These are phyloP conservation scores for Aphelenchoides bicaudatus DNA, from an alignment of 2,888 invertebrate genomes.

Conservation along the genomic window DNA sequence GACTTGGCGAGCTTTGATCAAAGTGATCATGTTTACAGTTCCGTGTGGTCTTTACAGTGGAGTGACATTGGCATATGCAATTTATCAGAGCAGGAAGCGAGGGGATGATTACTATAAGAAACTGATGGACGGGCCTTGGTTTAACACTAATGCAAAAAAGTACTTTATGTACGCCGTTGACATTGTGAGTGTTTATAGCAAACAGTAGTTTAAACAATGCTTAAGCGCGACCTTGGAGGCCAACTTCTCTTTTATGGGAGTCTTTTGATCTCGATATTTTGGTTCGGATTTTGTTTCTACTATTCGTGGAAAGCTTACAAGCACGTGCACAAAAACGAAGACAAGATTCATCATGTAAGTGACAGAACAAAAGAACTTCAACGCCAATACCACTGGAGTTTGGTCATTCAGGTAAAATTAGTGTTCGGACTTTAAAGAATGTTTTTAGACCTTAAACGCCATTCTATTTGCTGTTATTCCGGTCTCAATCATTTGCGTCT, in stretches of 20 bases:
- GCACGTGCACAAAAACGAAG: not conserved
- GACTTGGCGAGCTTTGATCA: not conserved
- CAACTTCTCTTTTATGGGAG: conserved; percentile 2
- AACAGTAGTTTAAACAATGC: conserved; percentile 3
- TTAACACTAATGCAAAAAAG: not conserved
- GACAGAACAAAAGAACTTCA: not conserved
- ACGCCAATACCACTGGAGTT: not conserved
- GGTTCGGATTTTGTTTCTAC: not conserved
- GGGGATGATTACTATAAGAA: conserved; percentile 2
- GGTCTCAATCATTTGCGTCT: not conserved
- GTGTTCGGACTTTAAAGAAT: not conserved
- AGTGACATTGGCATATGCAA: not conserved
- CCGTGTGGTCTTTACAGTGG: conserved; percentile 3
- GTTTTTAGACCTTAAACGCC: not conserved
- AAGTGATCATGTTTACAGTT: not conserved
- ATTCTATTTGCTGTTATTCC: not conserved
- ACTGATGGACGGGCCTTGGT: not conserved
- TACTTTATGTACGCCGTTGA: conserved; percentile 11
- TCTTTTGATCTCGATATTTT: not conserved
- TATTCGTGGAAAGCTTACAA: conserved; percentile 1
- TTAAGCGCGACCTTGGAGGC: not conserved
- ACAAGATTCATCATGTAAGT: no score
- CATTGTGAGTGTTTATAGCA: no score
- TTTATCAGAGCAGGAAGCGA: conserved; percentile 1
- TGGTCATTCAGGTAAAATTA: not conserved